Conservation (phyloP, 53 echinoderm and acorn worm species). For the Holothuria leucospilota region DNA sequence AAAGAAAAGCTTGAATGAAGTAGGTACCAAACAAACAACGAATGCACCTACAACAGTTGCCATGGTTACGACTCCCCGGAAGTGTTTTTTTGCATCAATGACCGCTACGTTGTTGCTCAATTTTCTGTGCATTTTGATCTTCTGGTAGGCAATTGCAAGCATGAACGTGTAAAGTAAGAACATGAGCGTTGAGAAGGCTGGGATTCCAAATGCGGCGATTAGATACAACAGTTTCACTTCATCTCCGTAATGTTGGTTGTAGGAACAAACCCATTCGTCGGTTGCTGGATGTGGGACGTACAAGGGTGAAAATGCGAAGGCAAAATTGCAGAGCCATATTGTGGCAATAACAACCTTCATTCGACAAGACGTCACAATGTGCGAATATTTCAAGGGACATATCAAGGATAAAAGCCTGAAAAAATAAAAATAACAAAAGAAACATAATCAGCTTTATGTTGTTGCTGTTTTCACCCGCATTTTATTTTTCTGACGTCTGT, state of each 20-base stretch:
- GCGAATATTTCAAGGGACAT: background rate
- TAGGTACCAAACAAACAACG: background rate
- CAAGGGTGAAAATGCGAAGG: background rate
- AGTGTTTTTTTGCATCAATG: background rate
- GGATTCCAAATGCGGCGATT: background rate
- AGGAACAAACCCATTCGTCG: background rate
- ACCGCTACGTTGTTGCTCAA: background rate
- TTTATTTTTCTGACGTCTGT: too few species aligned
- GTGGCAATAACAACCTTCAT: background rate
- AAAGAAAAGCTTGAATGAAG: background rate
- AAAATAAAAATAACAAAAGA: background rate
- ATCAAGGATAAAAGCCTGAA: background rate
- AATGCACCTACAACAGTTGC: background rate
- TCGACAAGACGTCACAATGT: background rate
- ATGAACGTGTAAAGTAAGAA: background rate
- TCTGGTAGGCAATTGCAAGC: background rate
- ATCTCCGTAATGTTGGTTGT: background rate
- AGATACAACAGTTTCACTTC: background rate
- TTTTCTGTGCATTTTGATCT: background rate
- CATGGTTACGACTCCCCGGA: background rate
- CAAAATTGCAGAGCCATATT: background rate
- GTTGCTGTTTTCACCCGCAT: too few species aligned
- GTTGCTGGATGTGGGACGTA: background rate
- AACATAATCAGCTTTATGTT: too few species aligned
- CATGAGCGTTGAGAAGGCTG: background rate